Base-by-base conservation (phyloP, 1,140 invertebrate species). In the Armadillidium nasatum region DNA sequence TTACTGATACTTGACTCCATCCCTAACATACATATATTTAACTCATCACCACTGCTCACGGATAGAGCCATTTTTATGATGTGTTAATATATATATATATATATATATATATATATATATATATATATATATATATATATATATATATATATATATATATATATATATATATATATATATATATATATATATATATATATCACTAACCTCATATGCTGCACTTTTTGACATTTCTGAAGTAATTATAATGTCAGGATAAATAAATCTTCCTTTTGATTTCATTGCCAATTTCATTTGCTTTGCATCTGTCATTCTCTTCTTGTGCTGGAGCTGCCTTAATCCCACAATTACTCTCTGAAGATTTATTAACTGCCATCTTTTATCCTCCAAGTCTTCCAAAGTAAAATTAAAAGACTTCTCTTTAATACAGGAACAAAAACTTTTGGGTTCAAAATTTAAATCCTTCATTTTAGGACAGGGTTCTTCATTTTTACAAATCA, bases 81-180 rank as follows among this genome's bases (percentile, higher is more conserved):
- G n/a, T n/a, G n/a, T n/a, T n/a, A n/a, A n/a, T n/a, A n/a, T n/a
- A n/a, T n/a, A n/a, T n/a, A n/a, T n/a, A n/a, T n/a, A n/a, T n/a
- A n/a, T n/a, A n/a, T n/a, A n/a, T n/a, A n/a, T n/a, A n/a, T 10
- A 50, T 50, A 50, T 10, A 10, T 10, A 50, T 50, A 50, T 15
- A 50, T 50, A 50, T 50, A 50, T 50, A 50, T 50, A 50, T 50
- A 50, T 50, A 50, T 50, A 50, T 50, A 50, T 50, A 50, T 50
- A 50, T 50, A 50, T 50, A 50, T 50, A 50, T 50, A 50, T 50
- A 50, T 50, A 50, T 50, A 50, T 50, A 50, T 50, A 50, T 50
- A 50, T 50, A 50, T 50, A 50, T 50, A 50, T 50, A 50, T 50
- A 50, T 50, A 50, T 50, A 50, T 50, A 50, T 50, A 50, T 50